Base-by-base conservation (phyloP, 1,140 invertebrate genomes). In the Cydia strobilella region DNA sequence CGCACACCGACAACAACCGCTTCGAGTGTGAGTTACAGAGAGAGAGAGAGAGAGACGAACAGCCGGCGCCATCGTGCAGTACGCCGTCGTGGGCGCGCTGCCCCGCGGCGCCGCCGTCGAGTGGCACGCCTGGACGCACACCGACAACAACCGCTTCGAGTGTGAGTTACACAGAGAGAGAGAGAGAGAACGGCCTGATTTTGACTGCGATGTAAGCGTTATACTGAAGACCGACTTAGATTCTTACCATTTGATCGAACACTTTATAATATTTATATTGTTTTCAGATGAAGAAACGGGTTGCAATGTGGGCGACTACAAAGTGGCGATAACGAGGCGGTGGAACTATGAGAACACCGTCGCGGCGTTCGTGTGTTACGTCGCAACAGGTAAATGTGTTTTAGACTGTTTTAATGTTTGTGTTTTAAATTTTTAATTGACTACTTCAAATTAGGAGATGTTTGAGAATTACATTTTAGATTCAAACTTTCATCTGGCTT, bases 51-150 rank as follows among this genome's bases (percentile, higher is more conserved):
- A n/a, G n/a, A n/a, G n/a, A n/a, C n/a, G n/a, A 3, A 1, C 1
- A 1, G 25, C 25, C 25, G 25, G 25, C 25, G 25, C 25, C 62
- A 97, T 97, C 69, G 42, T 39, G 18, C 63, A 23, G 35, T 62
- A 59, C 54, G 95, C 98, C 66, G 96, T 98, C 54, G 42, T 48
- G 13, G 94, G 96, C 15, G 94, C 94, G 74, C 92, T 98, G 80
- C 97, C 98, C n/a, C n/a, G n/a, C n/a, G 0, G 94, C 85, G 97
- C 97, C 15, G 93, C 96, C 15, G 95, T 98, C 42, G 97, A 98
- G 92, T 99, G 97, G 97, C 97, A 98, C 86, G 96, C 98, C 74
- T 97, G 96, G 96, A 96, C 96, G 27, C 97, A 98, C 91, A 94
- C 95, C 66, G 96, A 97, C 88, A 98, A 97, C 91, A 95, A 96